Conservation (phyloP, 2,797 vertebrate genomes). For the Mormyrus proboscirostris region DNA sequence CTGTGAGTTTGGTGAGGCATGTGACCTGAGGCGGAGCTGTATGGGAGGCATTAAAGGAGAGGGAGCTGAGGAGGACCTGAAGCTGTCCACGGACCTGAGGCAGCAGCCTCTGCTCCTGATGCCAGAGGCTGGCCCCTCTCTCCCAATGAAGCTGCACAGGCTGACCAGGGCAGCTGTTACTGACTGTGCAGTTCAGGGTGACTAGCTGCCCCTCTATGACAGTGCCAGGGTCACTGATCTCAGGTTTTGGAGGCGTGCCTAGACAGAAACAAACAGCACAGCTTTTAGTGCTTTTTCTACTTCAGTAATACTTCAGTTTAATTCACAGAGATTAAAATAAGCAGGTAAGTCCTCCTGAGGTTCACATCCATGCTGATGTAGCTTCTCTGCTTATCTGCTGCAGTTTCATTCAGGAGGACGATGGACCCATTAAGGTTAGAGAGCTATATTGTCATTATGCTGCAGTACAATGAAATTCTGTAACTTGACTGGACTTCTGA, state of each 20-base stretch:
- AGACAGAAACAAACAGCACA: not conserved
- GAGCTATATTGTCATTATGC: not conserved
- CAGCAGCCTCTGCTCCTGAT: constrained; percentile 2
- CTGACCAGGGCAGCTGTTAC: constrained; percentile 53
- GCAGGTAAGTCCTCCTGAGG: not conserved
- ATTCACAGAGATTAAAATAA: not conserved
- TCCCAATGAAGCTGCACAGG: constrained; percentile 55
- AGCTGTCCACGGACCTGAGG: constrained; percentile 32
- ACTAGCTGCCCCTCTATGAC: constrained; percentile 58
- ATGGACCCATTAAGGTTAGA: not conserved
- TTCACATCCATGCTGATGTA: not conserved
- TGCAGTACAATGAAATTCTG: not conserved
- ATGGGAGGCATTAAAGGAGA: constrained; percentile 56
- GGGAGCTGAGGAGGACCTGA: constrained; percentile 41
- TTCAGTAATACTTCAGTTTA: not conserved
- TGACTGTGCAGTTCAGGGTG: constrained; percentile 60
- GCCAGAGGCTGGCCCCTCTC: constrained; percentile 37
- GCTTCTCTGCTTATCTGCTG: not conserved
- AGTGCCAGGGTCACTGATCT: constrained; percentile 48
- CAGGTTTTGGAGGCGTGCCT: constrained; percentile 55
- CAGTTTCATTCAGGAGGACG: not conserved
- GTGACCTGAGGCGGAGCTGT: constrained; percentile 52
- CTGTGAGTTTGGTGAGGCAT: constrained; percentile 55
- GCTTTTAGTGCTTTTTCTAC: not conserved
- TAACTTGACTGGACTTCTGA: not conserved